phyloP scores from a whole-genome alignment of 2,113 vertebrate species.

The Lophura nycthemera region DNA sequence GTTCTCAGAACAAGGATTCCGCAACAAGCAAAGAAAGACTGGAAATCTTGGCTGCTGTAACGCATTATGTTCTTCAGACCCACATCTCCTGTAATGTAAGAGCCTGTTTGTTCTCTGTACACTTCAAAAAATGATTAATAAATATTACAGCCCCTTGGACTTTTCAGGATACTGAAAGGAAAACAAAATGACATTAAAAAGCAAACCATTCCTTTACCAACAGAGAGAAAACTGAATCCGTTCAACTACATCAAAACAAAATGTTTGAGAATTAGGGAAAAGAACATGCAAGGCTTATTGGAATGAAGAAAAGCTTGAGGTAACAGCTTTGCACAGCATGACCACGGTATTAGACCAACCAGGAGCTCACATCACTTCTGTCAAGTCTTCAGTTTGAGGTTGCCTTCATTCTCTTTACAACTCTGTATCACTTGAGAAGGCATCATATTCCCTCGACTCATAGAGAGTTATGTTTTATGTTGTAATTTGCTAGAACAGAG shows the following conservation, averaged over 20 bases:
- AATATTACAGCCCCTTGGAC: neutral
- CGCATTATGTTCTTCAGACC: neutral
- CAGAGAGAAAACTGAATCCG: neutral
- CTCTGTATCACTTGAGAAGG: neutral
- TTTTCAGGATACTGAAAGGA: neutral
- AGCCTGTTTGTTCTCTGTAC: neutral
- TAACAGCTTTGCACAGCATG: neutral
- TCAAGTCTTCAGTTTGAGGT: neutral
- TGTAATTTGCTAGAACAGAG: constrained; percentile 61
- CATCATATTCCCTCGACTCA: constrained; percentile 19
- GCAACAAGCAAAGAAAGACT: neutral
- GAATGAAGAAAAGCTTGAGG: neutral
- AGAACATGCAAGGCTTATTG: neutral
- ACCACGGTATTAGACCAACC: neutral
- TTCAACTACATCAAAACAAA: neutral
- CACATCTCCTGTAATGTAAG: neutral
- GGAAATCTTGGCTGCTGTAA: neutral
- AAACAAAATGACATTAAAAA: neutral
- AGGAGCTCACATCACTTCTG: neutral
- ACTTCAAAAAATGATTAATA: neutral
- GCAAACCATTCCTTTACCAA: neutral
- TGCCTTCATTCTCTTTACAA: constrained; percentile 23
- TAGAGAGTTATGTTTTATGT: constrained; percentile 40
- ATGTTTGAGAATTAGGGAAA: neutral
- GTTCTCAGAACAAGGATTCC: neutral